These are phyloP conservation scores for Syrista parreyssii DNA, from an alignment of 2,888 invertebrate species.

Conservation along the genomic window DNA sequence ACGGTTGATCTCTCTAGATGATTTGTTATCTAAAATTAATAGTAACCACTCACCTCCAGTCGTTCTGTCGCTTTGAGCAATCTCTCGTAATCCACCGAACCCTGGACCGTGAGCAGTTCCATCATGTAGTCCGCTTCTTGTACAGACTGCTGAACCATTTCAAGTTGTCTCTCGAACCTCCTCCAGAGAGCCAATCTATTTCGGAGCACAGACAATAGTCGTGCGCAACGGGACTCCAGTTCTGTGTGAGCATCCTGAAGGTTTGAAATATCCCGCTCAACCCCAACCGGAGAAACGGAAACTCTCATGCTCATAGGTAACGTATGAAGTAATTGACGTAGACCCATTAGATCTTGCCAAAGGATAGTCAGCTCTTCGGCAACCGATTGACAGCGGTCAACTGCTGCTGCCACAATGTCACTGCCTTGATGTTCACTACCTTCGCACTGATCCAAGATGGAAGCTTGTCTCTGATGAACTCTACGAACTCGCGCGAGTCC, in stretches of 20 bases:
- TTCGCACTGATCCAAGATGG: slow-evolving; percentile 77
- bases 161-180: slow-evolving; percentile 81
- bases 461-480: slow-evolving; percentile 71
- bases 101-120: slow-evolving; percentile 85
- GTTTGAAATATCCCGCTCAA: slow-evolving; percentile 82
- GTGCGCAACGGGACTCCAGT: slow-evolving; percentile 78
- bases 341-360: slow-evolving; percentile 82
- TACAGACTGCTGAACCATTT: slow-evolving; percentile 83
- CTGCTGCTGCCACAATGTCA: slow-evolving; percentile 81
- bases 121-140: slow-evolving; percentile 90
- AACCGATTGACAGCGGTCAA: slow-evolving; percentile 78
- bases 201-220: slow-evolving; percentile 74
- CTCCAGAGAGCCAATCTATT: slow-evolving; percentile 79
- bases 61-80: slow-evolving; percentile 85
- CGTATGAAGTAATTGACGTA: slow-evolving; percentile 82
- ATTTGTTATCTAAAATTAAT: neutral
- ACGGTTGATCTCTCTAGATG: neutral
- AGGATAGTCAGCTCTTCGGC: slow-evolving; percentile 77
- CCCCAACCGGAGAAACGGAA: slow-evolving; percentile 80
- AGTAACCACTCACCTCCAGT: slow-evolving; percentile 76
- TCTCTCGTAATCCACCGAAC: slow-evolving; percentile 85
- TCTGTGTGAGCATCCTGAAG: slow-evolving; percentile 80
- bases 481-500: slow-evolving; percentile 78
- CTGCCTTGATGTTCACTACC: slow-evolving; percentile 78
- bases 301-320: slow-evolving; percentile 80